Evolutionary conservation across 2,888 invertebrate genomes (phyloP).

Genomic region (Mesoligia furuncula): DNA sequence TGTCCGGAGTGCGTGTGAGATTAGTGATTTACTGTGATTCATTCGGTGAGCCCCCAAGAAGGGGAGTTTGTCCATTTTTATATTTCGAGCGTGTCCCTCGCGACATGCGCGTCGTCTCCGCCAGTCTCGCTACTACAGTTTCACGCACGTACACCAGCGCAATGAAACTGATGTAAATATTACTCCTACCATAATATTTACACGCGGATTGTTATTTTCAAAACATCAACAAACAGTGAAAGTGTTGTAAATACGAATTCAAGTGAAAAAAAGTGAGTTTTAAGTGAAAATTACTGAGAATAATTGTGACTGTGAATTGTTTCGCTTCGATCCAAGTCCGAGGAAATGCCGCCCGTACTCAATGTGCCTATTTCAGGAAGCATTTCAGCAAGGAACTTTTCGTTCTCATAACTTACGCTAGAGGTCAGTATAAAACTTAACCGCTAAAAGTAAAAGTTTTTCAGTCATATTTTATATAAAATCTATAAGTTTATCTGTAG

Average conservation of each 20-base stretch:
- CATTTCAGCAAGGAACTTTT: constrained; percentile 88
- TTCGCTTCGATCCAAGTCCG: constrained; percentile 86
- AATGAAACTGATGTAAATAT: constrained; percentile 88
- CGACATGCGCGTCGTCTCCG: constrained; percentile 89
- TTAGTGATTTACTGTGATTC: constrained; percentile 87
- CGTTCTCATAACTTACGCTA: constrained; percentile 87
- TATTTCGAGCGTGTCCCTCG: constrained; percentile 89
- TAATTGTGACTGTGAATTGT: constrained; percentile 80
- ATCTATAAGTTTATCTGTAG: constrained; percentile 65
- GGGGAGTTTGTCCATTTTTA: constrained; percentile 90
- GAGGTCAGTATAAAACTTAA: constrained; percentile 84
- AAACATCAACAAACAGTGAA: constrained; percentile 75
- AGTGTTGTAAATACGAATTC: constrained; percentile 74
- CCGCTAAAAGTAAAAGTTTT: constrained; percentile 46
- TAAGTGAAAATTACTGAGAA: constrained; percentile 78
- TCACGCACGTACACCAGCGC: constrained; percentile 89
- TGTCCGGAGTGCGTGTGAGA: constrained; percentile 74
- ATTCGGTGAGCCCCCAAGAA: constrained; percentile 87
- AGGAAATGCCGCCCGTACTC: constrained; percentile 86
- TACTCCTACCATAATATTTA: constrained; percentile 87
- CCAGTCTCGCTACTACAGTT: constrained; percentile 88
- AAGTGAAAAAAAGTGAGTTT: constrained; percentile 75
- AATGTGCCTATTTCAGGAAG: constrained; percentile 88
- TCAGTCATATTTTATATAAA: constrained; percentile 50
- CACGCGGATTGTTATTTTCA: constrained; percentile 84